Conservation (phyloP, 1,140 invertebrate genomes). For the Trichoplusia ni region DNA sequence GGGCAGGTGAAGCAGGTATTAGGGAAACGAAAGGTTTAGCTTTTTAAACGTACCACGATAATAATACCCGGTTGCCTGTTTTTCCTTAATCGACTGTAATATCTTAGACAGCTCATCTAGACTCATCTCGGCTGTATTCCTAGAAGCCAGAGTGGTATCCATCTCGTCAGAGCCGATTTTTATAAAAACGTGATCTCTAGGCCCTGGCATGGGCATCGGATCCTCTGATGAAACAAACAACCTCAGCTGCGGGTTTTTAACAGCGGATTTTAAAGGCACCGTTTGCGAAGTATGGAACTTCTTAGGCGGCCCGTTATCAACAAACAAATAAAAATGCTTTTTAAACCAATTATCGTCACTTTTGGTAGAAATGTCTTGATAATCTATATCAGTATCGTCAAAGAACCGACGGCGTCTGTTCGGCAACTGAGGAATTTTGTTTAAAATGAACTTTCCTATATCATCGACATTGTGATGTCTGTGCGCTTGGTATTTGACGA, state of each 20-base stretch:
- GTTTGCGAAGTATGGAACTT: conserved; percentile 63
- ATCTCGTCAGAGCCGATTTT: neutral
- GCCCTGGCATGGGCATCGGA: neutral
- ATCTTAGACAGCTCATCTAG: conserved; percentile 31
- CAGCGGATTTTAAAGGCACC: conserved; percentile 48
- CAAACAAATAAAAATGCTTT: conserved; percentile 68
- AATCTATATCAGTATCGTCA: conserved; percentile 62
- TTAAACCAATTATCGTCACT: conserved; percentile 71
- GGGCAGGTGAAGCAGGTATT: no score
- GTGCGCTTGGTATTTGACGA: conserved; percentile 69
- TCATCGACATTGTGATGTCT: conserved; percentile 73
- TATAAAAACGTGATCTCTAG: neutral
- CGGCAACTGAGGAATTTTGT: conserved; percentile 59
- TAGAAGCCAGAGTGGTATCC: neutral
- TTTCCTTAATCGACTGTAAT: conserved; percentile 3
- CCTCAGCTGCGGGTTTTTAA: neutral
- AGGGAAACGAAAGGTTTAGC: no score
- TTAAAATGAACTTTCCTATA: conserved; percentile 71
- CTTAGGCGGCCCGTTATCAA: conserved; percentile 60
- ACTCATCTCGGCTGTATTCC: neutral
- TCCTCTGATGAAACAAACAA: neutral
- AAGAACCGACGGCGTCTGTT: conserved; percentile 44
- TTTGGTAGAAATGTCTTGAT: conserved; percentile 68
- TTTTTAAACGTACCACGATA: neutral
- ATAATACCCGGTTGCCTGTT: neutral